Base-by-base conservation (phyloP, 2,797 vertebrate genomes). In the Selene dorsalis region DNA sequence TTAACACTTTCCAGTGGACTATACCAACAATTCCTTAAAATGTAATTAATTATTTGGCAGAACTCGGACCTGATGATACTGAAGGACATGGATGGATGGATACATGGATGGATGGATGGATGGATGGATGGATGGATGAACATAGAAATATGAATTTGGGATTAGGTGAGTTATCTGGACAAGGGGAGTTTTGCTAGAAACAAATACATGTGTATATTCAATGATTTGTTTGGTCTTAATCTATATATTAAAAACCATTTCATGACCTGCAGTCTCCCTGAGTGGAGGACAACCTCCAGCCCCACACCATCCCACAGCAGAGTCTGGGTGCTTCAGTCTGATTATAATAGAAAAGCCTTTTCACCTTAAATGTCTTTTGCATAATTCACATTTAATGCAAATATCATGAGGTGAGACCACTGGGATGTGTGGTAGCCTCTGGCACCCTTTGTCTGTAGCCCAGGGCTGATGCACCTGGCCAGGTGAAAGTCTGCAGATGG, bases 391-490 rank as follows among this genome's bases (percentile, higher is more conserved):
- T 55, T 71, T 2, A 3, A 2, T 48, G 13, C 10, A 69, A 30
- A 18, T 39, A 39, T 20, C 24, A 28, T 20, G 0, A n/a, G 70
- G 13, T 16, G 62, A 48, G 20, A 28, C 5, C 38, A 24, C 24
- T 58, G 24, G 26, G 45, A 38, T 13, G n/a, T 8, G 65, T 47
- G 52, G 70, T 71, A 79, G 68, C 58, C 39, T 12, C 10, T 17
- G 32, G 58, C 55, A 73, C 35, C 78, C 73, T 87, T 90, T 83
- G 79, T 89, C 77, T 87, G 61, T 32, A 30, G 59, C 61, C 66
- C 66, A 28, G 38, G n/a, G 32, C 4, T 24, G 69, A 50, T 50
- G 39, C 86, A 93, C 90, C 91, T 92, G 89, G 84, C 32, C 88
- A 88, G 86, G 86, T 91, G 59, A 69, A 80, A 69, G 43, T 41